phyloP scores from a whole-genome alignment of 2,797 vertebrate species.

The Alcedo atthis region DNA sequence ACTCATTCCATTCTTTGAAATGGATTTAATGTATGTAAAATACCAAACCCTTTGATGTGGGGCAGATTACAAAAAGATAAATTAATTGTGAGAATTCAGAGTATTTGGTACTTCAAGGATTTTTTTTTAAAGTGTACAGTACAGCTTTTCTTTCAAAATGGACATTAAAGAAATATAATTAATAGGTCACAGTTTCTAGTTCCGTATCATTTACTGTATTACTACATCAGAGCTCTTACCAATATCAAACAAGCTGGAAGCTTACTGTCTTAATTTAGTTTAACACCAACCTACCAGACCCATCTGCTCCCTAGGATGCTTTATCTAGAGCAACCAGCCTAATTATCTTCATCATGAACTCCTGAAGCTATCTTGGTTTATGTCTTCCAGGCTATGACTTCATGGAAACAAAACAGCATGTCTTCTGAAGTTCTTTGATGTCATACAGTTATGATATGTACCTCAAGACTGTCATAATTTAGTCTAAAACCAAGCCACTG shows the following conservation, averaged over 20 bases:
- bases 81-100: background rate
- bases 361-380: background rate
- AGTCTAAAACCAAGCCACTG: background rate
- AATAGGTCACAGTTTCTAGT: background rate
- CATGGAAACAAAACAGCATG: background rate
- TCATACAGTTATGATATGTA: background rate
- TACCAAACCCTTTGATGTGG: background rate
- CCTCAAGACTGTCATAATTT: background rate
- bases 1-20: background rate
- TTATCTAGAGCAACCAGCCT: background rate
- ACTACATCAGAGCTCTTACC: background rate
- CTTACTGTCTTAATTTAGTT: background rate
- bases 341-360: background rate
- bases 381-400: background rate
- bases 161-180: background rate
- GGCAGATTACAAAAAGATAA: background rate
- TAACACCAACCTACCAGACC: background rate
- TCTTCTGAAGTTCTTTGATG: background rate
- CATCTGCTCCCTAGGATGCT: background rate
- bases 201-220: background rate
- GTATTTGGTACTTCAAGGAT: background rate
- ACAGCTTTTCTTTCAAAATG: background rate
- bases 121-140: background rate
- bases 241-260: background rate
- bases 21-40: background rate